phyloP scores from a whole-genome alignment of 2,888 invertebrate genomes.

The Torymus auratus region DNA sequence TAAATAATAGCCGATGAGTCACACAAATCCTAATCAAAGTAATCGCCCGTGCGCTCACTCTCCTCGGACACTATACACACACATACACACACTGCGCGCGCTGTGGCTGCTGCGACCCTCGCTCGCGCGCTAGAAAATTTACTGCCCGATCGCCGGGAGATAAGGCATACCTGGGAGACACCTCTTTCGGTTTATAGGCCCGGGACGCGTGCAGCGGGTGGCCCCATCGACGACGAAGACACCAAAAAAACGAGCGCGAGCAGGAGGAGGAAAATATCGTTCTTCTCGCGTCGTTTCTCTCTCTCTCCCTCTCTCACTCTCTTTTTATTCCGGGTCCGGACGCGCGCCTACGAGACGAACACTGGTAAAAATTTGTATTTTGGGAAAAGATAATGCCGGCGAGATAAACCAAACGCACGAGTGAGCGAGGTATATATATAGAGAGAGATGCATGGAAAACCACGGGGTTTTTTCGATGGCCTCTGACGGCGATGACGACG shows the following conservation, averaged over 20 bases:
- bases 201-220: conserved; percentile 68
- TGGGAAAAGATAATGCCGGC: conserved; percentile 49
- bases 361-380: conserved; percentile 56
- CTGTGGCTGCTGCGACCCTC: not conserved
- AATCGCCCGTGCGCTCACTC: conserved; percentile 51
- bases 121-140: conserved; percentile 67
- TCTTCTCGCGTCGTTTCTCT: conserved; percentile 31
- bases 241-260: not conserved
- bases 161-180: conserved; percentile 76
- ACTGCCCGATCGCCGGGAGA: conserved; percentile 72
- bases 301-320: conserved; percentile 26
- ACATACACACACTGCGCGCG: no score
- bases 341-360: conserved; percentile 1
- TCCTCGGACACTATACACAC: no score
- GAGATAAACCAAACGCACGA: conserved; percentile 35
- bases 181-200: conserved; percentile 74
- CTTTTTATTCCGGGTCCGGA: not conserved
- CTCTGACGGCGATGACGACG: not conserved
- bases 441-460: conserved; percentile 17
- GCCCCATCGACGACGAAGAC: conserved; percentile 59
- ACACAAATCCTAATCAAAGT: conserved; percentile 74
- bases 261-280: conserved; percentile 50
- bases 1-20: conserved; percentile 70
- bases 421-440: not conserved
- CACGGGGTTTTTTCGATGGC: not conserved